Evolutionary conservation across 2,797 vertebrate species (phyloP), one percentile per base, ranked within the genome.

Genomic region (Microctenopoma steveboyesi): DNA sequence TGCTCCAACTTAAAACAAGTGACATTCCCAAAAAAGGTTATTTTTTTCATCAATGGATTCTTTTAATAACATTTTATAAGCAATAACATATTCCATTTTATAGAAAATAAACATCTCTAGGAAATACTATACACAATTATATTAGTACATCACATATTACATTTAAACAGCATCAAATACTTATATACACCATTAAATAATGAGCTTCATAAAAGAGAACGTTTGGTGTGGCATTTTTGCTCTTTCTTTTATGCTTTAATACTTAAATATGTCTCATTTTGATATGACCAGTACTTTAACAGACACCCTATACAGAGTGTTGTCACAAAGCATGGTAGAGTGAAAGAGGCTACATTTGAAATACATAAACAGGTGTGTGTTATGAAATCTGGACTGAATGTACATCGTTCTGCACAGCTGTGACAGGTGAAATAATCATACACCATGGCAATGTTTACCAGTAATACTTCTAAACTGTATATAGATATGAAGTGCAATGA

Each of bases 81-180:
- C 94, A 95, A 95, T 94, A 93, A 95, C 94, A 93, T 94, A 94
- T 94, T 95, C 91, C 90, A 93, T 95, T 93, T 95, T 95, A 95
- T 95, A 95, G 92, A 95, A 95, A 95, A 95, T 95, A 95, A 95
- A 95, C 94, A 95, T 95, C 94, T 95, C 94, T 95, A 95, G 92
- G 94, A 95, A 95, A 95, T 95, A 95, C 94, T 95, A 95, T 95
- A 95, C 94, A 95, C 94, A 95, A 94, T 95, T 95, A 95, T 94
- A 94, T 94, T 94, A 93, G 94, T 95, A 95, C 94, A 95, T 92
- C 94, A 95, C 94, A 95, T 94, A 90, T 95, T 95, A 95, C 94
- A 95, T 94, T 95, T 95, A 95, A 94, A 95, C 94, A 93, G 93
- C 90, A 90, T 94, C 93, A 94, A 95, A 94, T 93, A 95, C 93